Percentiles rank a stretch among this genome's conserved stretches.
Conservation (phyloP, 2,113 vertebrate species). For the Rhagologus leucostigma region DNA sequence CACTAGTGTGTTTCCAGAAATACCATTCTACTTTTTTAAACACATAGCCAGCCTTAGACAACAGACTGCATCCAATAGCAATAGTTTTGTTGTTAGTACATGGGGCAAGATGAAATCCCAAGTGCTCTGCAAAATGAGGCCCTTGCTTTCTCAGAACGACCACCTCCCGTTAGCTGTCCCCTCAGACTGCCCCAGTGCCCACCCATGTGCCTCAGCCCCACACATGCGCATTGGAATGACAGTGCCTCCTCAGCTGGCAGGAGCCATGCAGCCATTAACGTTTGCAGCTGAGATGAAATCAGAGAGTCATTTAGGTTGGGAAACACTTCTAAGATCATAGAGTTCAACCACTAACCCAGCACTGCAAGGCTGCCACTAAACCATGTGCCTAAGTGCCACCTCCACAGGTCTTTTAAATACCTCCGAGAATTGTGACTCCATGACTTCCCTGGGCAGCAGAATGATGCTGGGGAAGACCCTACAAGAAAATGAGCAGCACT, state of each 20-base stretch:
- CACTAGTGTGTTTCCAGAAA: background rate
- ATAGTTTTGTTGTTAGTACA: background rate
- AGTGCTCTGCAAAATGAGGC: background rate
- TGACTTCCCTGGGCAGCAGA: background rate
- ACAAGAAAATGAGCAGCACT: background rate
- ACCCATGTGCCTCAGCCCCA: background rate
- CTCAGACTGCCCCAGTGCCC: background rate
- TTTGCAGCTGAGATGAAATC: background rate
- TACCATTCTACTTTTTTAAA: background rate
- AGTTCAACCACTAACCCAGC: background rate
- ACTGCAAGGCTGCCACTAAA: background rate
- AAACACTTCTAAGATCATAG: background rate
- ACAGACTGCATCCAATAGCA: background rate
- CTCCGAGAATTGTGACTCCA: background rate
- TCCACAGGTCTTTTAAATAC: background rate
- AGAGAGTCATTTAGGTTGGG: background rate
- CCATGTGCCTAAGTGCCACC: background rate
- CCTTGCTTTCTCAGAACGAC: background rate
- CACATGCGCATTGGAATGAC: rapidly evolving
- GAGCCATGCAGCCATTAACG: background rate
- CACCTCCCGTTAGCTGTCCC: background rate
- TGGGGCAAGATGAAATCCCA: background rate
- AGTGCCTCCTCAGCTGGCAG: background rate
- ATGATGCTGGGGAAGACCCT: background rate
- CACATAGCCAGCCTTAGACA: background rate